Evolutionary conservation across 2,888 invertebrate species (phyloP), one percentile per base, ranked within the genome.

Genomic region (Coecobrya sp.): DNA sequence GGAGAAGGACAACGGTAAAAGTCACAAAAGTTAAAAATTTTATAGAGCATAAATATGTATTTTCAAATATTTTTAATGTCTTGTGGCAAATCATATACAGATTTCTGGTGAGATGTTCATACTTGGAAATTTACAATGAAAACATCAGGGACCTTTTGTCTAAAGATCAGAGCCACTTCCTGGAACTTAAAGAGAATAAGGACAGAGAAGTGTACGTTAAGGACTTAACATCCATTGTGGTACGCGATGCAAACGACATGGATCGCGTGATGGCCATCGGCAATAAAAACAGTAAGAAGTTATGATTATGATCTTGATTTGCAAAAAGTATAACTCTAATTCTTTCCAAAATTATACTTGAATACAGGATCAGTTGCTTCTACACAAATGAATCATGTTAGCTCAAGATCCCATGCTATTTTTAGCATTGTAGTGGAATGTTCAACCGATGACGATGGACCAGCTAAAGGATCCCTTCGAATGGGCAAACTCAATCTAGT

Each of bases 81-180:
- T 52, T 2, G 3, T 84, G 42, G 36, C 16, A 11, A 3, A 16
- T 70, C 0, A 27, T 85, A 16, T 27, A 22, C 30, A 89, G 89
- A 25, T 99, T 99, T 96, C 96, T 99, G 85, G 99, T 99, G 7
- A 97, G 99, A 95, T 99, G 99, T 5, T 99, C 99, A 0, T 99
- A 99, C 96, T 96, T 99, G 96, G 99, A 99, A 96, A 99, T 99
- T 93, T 99, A 99, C 96, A 99, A 99, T 96, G 99, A 99, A 96
- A 99, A 99, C 96, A 99, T 99, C 0, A 97, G 99, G 36, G 99
- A 99, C 96, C 96, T 99, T 68, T 96, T 99, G 4, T 98, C 98
- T 7, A 98, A 98, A 96, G 98, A 99, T 96, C 98, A 98, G 49
- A 97, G 36, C 5, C 96, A 99, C 16, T 99, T 99, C 96, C 98